Conservation (phyloP, 2,113 vertebrate genomes). For the Poeciliopsis prolifica region DNA sequence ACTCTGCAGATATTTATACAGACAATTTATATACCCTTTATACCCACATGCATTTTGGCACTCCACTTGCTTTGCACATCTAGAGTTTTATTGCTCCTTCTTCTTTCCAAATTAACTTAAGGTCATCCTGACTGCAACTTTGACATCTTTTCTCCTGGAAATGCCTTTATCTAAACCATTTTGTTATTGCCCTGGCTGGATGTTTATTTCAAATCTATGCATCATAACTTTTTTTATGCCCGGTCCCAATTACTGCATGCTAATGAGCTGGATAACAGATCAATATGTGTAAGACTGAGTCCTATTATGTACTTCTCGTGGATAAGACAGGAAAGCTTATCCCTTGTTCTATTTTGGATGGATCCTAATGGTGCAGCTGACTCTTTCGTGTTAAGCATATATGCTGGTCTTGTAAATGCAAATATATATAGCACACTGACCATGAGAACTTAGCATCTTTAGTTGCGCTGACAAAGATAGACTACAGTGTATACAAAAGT, state of each 20-base stretch:
- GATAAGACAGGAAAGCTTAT: background rate
- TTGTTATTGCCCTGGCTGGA: background rate
- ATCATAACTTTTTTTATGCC: no score
- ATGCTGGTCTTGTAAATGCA: slow-evolving; percentile 37
- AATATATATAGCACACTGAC: slow-evolving; percentile 23
- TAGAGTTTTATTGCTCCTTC: background rate
- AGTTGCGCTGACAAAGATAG: background rate
- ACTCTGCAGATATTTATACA: background rate
- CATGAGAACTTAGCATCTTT: slow-evolving; percentile 21
- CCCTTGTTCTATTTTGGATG: slow-evolving; percentile 41
- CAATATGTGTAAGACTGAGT: slow-evolving; percentile 11
- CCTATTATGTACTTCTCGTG: slow-evolving; percentile 11
- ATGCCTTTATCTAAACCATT: background rate
- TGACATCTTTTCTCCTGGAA: background rate
- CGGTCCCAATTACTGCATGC: background rate
- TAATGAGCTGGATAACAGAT: background rate
- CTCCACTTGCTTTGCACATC: background rate
- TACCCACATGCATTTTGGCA: background rate
- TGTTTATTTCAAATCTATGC: background rate
- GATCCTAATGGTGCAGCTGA: slow-evolving; percentile 41
- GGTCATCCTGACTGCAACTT: background rate
- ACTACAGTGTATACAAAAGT: background rate
- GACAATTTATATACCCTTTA: background rate
- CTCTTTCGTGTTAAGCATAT: slow-evolving; percentile 19
- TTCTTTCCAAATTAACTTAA: background rate